Conservation (phyloP, 2,888 invertebrate species). For the Eupsilia transversa region DNA sequence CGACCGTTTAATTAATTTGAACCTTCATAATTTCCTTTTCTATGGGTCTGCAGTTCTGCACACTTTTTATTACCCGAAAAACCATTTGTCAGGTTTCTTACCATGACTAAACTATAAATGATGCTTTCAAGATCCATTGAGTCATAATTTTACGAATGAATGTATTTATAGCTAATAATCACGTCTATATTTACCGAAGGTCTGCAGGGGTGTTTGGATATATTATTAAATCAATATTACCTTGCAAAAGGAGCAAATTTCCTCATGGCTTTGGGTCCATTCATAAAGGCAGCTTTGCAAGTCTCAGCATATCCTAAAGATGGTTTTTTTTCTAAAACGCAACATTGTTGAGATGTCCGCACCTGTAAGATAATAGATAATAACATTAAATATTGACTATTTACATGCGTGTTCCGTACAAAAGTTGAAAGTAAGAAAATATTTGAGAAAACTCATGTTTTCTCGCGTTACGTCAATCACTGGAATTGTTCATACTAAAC, state of each 20-base stretch:
- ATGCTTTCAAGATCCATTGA: not conserved
- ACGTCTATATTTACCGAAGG: not conserved
- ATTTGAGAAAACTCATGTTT: constrained; percentile 3
- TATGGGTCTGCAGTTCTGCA: not conserved
- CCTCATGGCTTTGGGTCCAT: constrained; percentile 89
- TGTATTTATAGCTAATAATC: not conserved
- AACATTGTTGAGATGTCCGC: constrained; percentile 85
- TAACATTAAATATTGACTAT: constrained; percentile 27
- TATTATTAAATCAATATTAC: constrained; percentile 74
- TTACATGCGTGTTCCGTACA: not conserved
- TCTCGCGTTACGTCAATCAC: not conserved
- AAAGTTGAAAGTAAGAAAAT: constrained; percentile 26
- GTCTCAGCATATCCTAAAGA: constrained; percentile 91
- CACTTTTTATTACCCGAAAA: not conserved
- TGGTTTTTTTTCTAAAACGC: constrained; percentile 86
- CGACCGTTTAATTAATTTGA: too few species aligned
- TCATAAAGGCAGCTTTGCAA: constrained; percentile 90
- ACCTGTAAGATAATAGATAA: constrained; percentile 75
- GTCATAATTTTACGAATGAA: not conserved
- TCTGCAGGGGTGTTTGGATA: too few species aligned
- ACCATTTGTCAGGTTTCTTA: too few species aligned
- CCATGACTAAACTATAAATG: not conserved
- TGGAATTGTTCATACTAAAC: not conserved
- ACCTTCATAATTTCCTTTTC: not conserved
- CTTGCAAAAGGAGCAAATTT: constrained; percentile 87